Base-by-base conservation (phyloP, 2,888 invertebrate species). In the Drosophila lutescens region DNA sequence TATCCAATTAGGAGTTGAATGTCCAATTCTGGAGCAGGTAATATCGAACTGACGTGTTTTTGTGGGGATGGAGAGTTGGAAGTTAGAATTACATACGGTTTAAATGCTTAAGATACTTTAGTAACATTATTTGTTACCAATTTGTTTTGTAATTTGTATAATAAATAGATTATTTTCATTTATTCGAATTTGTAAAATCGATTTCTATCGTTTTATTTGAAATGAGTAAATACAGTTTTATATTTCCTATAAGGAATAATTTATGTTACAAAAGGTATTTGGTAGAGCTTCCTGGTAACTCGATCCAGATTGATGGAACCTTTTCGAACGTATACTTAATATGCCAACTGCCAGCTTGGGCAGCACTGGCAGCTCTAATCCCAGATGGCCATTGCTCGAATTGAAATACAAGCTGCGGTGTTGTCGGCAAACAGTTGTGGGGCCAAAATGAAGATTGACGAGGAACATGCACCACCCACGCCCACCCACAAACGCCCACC, bases 381-480 rank as follows among this genome's bases (percentile, higher is more conserved):
- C 47, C 53, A 44, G 61, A 17, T 67, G 68, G 66, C 63, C 63
- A 51, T 51, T 65, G 40, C 66, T 49, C 32, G 23, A 53, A 53
- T 47, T 70, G 59, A 67, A 69, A 69, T 49, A 49, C 70, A 67
- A 69, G 70, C 41, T 66, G 47, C 47, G 30, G 32, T 40, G 56
- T 38, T 68, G 44, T 68, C 44, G 26, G 68, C 44, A 65, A 65
- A 69, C 70, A 67, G 70, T 70, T 58, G 47, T 34, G 23, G 70
- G 20, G 15, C 41, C 20, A 36, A 69, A 67, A 67, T 67, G 70
- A 67, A 67, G 67, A 67, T 67, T 55, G 66, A 66, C 66, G 69
- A 69, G 69, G 32, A 56, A 69, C 66, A 66, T 40, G 69, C 56
- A 26, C 46, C 23, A 20, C 17, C 17, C 38, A n/a, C 23, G 47